phyloP scores from a whole-genome alignment of 2,797 vertebrate species.

The Rousettus madagascariensis region DNA sequence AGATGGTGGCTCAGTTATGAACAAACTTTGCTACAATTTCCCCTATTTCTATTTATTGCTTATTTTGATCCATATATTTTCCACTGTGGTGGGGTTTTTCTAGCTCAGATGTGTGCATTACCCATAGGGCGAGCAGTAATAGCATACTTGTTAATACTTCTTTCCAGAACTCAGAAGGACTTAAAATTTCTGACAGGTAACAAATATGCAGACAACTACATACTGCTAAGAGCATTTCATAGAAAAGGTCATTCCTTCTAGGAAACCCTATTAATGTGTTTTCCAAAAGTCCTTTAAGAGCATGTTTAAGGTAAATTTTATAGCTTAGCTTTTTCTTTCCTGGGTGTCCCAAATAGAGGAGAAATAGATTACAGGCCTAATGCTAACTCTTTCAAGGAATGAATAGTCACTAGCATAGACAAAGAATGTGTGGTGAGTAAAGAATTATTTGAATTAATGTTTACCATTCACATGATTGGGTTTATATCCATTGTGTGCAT shows the following conservation, averaged over 20 bases:
- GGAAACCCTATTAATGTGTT: background rate
- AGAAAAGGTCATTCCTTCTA: background rate
- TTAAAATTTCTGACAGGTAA: background rate
- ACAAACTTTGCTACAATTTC: background rate
- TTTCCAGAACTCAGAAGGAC: background rate
- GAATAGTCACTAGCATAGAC: background rate
- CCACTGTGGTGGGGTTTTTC: background rate
- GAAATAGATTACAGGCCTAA: background rate
- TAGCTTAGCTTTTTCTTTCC: background rate
- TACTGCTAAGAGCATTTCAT: background rate
- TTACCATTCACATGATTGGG: background rate
- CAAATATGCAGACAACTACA: background rate
- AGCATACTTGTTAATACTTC: background rate
- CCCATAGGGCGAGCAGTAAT: background rate
- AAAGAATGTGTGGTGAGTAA: background rate
- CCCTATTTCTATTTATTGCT: background rate
- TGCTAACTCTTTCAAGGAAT: background rate
- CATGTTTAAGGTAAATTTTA: background rate
- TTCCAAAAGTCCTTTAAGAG: background rate
- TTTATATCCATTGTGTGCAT: background rate
- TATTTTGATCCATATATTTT: background rate
- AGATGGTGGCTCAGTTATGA: background rate
- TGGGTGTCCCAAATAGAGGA: background rate
- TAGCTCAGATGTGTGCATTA: background rate
- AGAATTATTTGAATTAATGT: constrained; percentile 7